Conservation (phyloP, 2,797 vertebrate species). For the Echeneis naucrates region DNA sequence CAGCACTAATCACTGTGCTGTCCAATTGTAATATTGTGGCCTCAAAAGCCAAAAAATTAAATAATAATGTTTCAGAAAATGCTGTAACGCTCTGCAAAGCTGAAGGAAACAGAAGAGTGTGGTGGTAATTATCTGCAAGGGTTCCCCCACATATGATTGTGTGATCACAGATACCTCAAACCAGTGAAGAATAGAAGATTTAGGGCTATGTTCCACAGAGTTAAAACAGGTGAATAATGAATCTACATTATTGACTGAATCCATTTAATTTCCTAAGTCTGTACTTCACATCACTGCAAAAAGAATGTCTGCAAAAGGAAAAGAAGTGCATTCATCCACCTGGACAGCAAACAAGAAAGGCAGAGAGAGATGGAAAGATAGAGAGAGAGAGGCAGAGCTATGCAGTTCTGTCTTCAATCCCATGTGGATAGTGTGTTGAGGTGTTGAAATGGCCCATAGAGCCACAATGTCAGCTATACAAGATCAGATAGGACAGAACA, state of each 20-base stretch:
- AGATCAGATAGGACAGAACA: constrained; percentile 63
- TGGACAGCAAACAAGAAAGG: constrained; percentile 38
- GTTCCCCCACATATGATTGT: no score
- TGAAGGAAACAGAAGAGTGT: neutral
- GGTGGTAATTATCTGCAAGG: neutral
- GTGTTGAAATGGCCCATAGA: constrained; percentile 79
- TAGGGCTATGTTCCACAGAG: no score
- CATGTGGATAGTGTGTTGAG: constrained; percentile 69
- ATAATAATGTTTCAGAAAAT: no score
- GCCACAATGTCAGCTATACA: constrained; percentile 75
- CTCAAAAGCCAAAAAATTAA: neutral
- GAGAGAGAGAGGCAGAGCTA: constrained; percentile 15
- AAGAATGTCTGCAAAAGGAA: constrained; percentile 25
- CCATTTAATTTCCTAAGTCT: constrained; percentile 13
- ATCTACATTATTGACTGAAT: neutral
- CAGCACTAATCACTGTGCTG: no score
- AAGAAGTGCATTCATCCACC: constrained; percentile 41
- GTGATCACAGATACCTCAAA: no score
- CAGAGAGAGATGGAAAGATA: constrained; percentile 19
- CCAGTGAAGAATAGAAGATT: no score
- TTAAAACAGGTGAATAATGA: neutral
- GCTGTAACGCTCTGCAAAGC: neutral
- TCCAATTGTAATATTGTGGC: no score
- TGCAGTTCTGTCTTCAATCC: constrained; percentile 52
- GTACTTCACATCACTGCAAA: constrained; percentile 29